Percentiles rank a stretch among this genome's conserved stretches.
Conservation (phyloP, 2,797 vertebrate genomes). For the Naso thynnoides region DNA sequence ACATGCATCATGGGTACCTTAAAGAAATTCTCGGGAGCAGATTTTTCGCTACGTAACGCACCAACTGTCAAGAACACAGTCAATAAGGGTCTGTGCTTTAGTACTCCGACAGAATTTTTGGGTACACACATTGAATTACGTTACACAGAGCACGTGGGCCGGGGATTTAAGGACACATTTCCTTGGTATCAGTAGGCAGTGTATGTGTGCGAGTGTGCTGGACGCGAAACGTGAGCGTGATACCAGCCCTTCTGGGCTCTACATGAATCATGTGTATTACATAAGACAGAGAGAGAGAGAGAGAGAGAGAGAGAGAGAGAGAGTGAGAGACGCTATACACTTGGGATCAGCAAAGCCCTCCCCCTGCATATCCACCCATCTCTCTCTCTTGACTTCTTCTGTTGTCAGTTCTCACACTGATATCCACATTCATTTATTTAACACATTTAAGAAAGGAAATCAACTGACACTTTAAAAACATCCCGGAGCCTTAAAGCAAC, state of each 20-base stretch:
- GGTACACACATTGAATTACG: conserved; percentile 10
- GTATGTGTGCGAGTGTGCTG: conserved; percentile 36
- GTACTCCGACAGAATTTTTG: not conserved
- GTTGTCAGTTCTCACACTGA: conserved; percentile 27
- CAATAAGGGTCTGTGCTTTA: not conserved
- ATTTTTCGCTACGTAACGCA: not conserved
- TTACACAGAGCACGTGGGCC: conserved; percentile 52
- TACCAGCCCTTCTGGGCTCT: conserved; percentile 60
- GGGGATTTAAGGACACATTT: conserved; percentile 63
- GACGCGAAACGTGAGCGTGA: conserved; percentile 62
- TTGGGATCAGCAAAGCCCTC: conserved; percentile 45
- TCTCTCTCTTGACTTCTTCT: conserved; percentile 17
- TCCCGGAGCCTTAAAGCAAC: conserved; percentile 21
- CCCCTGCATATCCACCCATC: conserved; percentile 13
- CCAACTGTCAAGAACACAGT: not conserved
- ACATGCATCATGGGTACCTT: conserved; percentile 32
- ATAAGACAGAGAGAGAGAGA: conserved; percentile 55
- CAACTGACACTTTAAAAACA: conserved; percentile 55
- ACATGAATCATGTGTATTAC: conserved; percentile 77
- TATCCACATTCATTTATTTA: conserved; percentile 41
- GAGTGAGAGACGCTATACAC: conserved; percentile 37
- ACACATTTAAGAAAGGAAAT: conserved; percentile 49
- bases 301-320: conserved; percentile 3
- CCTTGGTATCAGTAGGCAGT: conserved; percentile 32
- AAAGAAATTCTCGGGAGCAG: not conserved